These are phyloP conservation scores for Hemibagrus wyckioides DNA, from an alignment of 2,113 vertebrate species.

Conservation along the genomic window DNA sequence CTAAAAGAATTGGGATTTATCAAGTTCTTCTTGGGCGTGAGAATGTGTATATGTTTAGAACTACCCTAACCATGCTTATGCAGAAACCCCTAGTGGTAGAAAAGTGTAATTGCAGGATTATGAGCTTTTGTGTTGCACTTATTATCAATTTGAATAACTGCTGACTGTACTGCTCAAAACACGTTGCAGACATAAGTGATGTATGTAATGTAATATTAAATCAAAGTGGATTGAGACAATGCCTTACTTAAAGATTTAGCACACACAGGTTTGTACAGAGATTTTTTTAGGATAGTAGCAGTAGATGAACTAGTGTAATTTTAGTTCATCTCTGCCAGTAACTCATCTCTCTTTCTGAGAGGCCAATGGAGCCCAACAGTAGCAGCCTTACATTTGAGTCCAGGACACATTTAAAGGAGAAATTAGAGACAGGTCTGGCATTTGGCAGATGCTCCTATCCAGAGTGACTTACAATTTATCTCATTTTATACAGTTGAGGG, in stretches of 20 bases:
- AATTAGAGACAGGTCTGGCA: background rate
- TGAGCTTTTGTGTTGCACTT: background rate
- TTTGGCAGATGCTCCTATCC: too few relatives aligned
- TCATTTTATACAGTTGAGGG: too few relatives aligned
- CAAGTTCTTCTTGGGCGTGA: background rate
- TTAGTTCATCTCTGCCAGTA: background rate
- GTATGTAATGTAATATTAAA: background rate
- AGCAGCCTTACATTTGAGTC: background rate
- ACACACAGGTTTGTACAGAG: background rate
- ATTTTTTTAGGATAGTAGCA: background rate
- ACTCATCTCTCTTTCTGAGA: background rate
- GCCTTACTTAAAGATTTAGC: background rate
- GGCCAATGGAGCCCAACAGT: background rate
- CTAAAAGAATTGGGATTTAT: background rate
- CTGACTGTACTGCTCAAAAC: background rate
- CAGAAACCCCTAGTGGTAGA: background rate
- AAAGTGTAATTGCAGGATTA: background rate
- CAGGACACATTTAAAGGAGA: background rate
- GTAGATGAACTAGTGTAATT: background rate
- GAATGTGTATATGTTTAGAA: background rate
- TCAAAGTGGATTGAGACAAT: background rate
- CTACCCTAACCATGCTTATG: background rate
- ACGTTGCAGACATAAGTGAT: background rate
- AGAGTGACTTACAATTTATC: too few relatives aligned
- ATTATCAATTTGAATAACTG: background rate